These are phyloP conservation scores for Synergus gifuensis DNA, from an alignment of 2,888 invertebrate genomes.

Conservation along the genomic window DNA sequence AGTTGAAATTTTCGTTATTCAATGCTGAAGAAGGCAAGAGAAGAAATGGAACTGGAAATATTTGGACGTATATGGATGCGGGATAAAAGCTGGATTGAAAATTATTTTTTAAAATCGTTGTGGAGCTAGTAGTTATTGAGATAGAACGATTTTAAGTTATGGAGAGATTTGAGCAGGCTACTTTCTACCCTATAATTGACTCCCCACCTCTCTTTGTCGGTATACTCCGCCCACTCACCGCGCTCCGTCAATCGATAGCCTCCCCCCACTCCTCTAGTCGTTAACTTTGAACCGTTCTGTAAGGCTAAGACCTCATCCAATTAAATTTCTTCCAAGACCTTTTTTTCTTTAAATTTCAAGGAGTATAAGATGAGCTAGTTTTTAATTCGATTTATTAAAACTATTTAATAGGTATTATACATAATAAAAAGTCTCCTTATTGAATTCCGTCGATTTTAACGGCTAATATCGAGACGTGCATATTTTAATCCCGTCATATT, in stretches of 20 bases:
- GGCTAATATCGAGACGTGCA: slow-evolving; percentile 53
- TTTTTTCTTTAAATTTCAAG: background rate
- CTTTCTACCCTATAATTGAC: background rate
- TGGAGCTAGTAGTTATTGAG: background rate
- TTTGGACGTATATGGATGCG: background rate
- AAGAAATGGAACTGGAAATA: background rate
- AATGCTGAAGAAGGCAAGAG: background rate
- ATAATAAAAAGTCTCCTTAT: background rate
- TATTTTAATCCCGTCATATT: slow-evolving; percentile 48
- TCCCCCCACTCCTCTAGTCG: no score
- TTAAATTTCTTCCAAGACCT: background rate
- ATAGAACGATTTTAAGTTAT: background rate
- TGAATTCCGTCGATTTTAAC: slow-evolving; percentile 57
- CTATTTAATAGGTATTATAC: background rate
- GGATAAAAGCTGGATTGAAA: background rate
- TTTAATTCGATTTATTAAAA: background rate
- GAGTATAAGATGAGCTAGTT: background rate
- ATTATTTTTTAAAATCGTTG: background rate
- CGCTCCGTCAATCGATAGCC: background rate
- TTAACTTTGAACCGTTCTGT: background rate
- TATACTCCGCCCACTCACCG: background rate
- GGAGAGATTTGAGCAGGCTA: background rate
- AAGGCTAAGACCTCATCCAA: background rate
- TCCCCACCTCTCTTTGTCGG: no score
- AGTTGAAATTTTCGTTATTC: background rate